Base-by-base conservation (phyloP, 2,113 vertebrate genomes). In the Caloenas nicobarica region DNA sequence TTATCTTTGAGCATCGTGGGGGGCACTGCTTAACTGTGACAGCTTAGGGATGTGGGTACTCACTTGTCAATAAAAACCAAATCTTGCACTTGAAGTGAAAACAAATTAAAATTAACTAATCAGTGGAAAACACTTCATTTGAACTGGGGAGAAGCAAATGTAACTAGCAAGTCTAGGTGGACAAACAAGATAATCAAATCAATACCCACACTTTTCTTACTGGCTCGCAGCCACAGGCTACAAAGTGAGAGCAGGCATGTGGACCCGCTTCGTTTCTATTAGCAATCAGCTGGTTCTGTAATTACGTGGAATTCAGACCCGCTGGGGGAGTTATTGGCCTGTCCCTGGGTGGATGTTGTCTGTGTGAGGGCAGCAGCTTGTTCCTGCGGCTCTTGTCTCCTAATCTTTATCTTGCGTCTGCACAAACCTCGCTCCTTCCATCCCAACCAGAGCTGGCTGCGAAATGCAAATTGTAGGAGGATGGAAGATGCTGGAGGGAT, bases 101-200 rank as follows among this genome's bases (percentile, higher is more conserved):
- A 95, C 74, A 89, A 94, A 95, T 96, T 97, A 90, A 78, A 81
- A 76, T 88, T 90, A 95, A 96, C 96, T 89, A 92, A 96, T 94
- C 80, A 89, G 95, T 96, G 82, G 88, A 92, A 89, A 89, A 81
- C 60, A 96, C 80, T 95, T 97, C 88, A 96, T 97, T 96, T 97
- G 95, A 87, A 85, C 87, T 65, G 72, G 95, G 17, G 91, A 70
- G 86, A 93, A 92, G 91, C 73, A 94, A 86, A 80, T 88, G 92
- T 93, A 97, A 87, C 88, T 79, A 91, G 93, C 71, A 97, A 89
- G 95, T 95, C 95, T 94, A 95, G 96, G 94, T 87, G 50, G 91
- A 94, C 96, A 96, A 94, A 96, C 93, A 95, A 94, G 93, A 96
- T 91, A 95, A 97, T 93, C 84, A 92, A 93, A 92, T 97, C 97